A percentile compares a stretch with the other conserved stretches of the same genome.
These are phyloP conservation scores for Herminia tarsipennalis DNA, from an alignment of 2,888 invertebrate species.

Conservation along the genomic window DNA sequence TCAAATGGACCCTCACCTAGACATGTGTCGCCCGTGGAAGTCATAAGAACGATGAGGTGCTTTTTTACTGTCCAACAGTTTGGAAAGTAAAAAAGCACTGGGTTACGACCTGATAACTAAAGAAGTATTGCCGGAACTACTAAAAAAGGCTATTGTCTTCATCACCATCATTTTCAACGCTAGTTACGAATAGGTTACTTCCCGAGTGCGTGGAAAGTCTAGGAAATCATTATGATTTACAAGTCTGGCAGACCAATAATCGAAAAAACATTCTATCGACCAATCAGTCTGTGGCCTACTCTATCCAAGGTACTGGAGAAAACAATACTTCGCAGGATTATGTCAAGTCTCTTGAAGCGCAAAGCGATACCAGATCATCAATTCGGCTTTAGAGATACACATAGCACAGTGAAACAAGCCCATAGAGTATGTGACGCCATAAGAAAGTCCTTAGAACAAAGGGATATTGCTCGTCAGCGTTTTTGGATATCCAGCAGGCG, in stretches of 20 bases:
- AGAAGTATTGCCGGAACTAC: constrained; percentile 18
- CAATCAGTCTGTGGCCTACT: too few relatives aligned
- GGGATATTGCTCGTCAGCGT: too few relatives aligned
- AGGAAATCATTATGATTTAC: constrained; percentile 24
- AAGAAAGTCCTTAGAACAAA: too few relatives aligned
- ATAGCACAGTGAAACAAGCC: constrained; percentile 26
- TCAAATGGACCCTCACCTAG: constrained; percentile 2
- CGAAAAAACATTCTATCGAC: too few relatives aligned
- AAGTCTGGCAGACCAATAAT: constrained; percentile 25
- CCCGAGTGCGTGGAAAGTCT: constrained; percentile 26
- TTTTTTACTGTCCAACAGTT: too few relatives aligned
- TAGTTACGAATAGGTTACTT: background rate
- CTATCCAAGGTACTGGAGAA: too few relatives aligned
- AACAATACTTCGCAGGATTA: constrained; percentile 9
- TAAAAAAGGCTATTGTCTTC: constrained; percentile 20
- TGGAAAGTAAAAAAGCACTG: too few relatives aligned
- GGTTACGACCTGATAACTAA: constrained; percentile 29
- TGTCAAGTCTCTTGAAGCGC: constrained; percentile 6
- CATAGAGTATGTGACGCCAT: constrained; percentile 21
- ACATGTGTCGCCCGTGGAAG: background rate
- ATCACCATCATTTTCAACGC: constrained; percentile 8
- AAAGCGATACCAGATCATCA: constrained; percentile 26
- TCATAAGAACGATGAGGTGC: background rate
- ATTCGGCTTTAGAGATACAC: constrained; percentile 24
- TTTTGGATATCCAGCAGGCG: too few relatives aligned